These are phyloP conservation scores for Drosophila oshimai DNA, from an alignment of 1,140 invertebrate genomes.

Conservation along the genomic window DNA sequence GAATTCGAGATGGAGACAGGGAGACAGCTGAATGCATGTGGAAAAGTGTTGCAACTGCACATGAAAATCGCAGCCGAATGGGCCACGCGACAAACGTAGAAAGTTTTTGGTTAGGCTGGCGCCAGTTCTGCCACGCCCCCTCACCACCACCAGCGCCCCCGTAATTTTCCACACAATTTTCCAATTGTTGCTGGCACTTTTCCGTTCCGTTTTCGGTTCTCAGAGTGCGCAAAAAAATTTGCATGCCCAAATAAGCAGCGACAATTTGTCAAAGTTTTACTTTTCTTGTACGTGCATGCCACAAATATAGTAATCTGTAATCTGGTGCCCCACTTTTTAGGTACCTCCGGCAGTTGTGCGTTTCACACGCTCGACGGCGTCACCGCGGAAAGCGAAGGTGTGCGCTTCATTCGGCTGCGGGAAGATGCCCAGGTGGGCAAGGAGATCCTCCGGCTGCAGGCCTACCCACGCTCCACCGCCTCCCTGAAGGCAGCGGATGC, in stretches of 20 bases:
- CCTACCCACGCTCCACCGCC: conserved; percentile 73
- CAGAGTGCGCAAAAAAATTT: conserved; percentile 60
- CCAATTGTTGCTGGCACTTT: conserved; percentile 58
- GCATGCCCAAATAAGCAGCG: conserved; percentile 58
- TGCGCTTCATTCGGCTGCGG: conserved; percentile 78
- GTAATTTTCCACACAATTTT: conserved; percentile 55
- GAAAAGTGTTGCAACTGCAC: conserved; percentile 76
- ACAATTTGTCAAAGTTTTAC: conserved; percentile 65
- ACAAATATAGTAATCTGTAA: conserved; percentile 34
- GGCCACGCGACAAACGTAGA: conserved; percentile 76
- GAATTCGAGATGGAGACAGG: conserved; percentile 14
- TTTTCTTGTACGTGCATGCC: conserved; percentile 7
- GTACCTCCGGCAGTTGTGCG: conserved; percentile 50
- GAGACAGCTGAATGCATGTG: conserved; percentile 62
- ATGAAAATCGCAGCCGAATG: conserved; percentile 44
- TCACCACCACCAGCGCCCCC: neutral
- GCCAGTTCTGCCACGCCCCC: conserved; percentile 50
- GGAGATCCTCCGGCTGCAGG: conserved; percentile 74
- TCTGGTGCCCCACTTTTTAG: conserved; percentile 52
- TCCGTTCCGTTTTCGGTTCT: conserved; percentile 75
- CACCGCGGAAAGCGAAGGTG: conserved; percentile 76
- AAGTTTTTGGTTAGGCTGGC: conserved; percentile 59
- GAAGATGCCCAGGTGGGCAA: conserved; percentile 76
- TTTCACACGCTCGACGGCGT: conserved; percentile 77
- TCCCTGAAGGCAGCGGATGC: conserved; percentile 59